Conservation (phyloP, 2,113 vertebrate genomes). For the Hepsetus odoe region DNA sequence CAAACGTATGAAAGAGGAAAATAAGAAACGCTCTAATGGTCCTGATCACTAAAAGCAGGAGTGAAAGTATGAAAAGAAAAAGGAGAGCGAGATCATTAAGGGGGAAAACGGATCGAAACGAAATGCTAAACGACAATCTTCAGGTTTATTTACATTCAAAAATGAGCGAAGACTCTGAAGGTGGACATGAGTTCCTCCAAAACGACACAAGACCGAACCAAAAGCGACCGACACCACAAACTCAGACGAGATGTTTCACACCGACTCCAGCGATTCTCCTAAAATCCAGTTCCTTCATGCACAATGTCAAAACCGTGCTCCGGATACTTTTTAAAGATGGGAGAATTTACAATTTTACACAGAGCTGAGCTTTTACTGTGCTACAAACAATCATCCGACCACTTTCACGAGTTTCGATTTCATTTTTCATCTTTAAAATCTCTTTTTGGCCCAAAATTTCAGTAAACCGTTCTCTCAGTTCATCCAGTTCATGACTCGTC, state of each 20-base stretch:
- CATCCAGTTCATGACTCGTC: too few species aligned
- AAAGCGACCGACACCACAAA: not conserved
- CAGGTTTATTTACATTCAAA: conserved; percentile 76
- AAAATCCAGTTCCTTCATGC: too few species aligned
- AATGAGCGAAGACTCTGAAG: conserved; percentile 14
- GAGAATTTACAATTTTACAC: too few species aligned
- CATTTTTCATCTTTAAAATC: too few species aligned
- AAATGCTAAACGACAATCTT: conserved; percentile 63
- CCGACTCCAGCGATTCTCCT: too few species aligned
- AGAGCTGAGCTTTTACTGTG: too few species aligned
- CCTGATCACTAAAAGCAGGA: conserved; percentile 17
- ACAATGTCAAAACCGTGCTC: not conserved
- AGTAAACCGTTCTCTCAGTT: too few species aligned
- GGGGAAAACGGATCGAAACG: conserved; percentile 1
- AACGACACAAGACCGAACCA: not conserved
- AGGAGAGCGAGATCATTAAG: conserved; percentile 52
- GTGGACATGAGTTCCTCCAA: not conserved
- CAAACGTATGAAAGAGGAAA: conserved; percentile 34
- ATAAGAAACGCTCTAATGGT: conserved; percentile 30
- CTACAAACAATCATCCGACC: too few species aligned
- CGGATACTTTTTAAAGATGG: too few species aligned
- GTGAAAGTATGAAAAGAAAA: conserved; percentile 53
- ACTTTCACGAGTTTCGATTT: too few species aligned
- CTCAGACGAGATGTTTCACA: not conserved
- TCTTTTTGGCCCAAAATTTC: too few species aligned